A percentile compares a stretch with the other conserved stretches of the same genome.
Conservation (phyloP, 2,888 invertebrate genomes). For the Netelia inedita region DNA sequence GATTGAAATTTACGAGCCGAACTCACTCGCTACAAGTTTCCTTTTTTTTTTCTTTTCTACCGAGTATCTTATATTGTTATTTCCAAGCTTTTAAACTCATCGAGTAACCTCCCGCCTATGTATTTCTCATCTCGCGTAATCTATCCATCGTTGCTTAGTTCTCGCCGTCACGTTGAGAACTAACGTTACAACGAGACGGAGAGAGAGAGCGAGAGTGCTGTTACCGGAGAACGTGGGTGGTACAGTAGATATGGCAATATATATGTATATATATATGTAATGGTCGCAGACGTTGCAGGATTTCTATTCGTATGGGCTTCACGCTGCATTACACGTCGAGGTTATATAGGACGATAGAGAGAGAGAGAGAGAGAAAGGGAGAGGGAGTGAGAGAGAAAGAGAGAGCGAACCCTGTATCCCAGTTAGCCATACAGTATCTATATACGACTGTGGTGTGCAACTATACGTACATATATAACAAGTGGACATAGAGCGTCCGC, state of each 20-base stretch:
- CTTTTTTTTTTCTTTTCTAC: conserved; percentile 12
- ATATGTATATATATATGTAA: not conserved
- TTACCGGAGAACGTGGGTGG: conserved; percentile 47
- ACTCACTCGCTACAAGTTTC: too few species aligned
- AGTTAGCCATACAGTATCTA: conserved; percentile 30
- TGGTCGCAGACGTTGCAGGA: conserved; percentile 30
- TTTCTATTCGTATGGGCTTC: conserved; percentile 47
- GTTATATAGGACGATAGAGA: not conserved
- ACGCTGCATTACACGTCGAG: conserved; percentile 52
- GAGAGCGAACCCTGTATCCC: conserved; percentile 26
- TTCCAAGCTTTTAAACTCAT: conserved; percentile 22
- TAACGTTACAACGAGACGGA: conserved; percentile 17
- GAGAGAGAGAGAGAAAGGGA: conserved; percentile 30
- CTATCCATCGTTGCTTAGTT: conserved; percentile 5
- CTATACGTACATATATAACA: conserved; percentile 64
- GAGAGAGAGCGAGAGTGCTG: conserved; percentile 24
- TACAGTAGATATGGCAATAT: conserved; percentile 16
- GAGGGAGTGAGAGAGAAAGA: conserved; percentile 8
- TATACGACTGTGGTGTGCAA: not conserved
- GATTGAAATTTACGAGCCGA: too few species aligned
- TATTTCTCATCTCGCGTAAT: conserved; percentile 14
- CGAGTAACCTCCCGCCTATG: conserved; percentile 8
- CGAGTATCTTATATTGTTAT: conserved; percentile 1
- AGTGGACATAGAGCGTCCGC: conserved; percentile 76
- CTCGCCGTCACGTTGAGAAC: conserved; percentile 20